A percentile compares a stretch with the other conserved stretches of the same genome.
These are phyloP conservation scores for Pseudois nayaur DNA, from an alignment of 2,113 vertebrate species.

Conservation along the genomic window DNA sequence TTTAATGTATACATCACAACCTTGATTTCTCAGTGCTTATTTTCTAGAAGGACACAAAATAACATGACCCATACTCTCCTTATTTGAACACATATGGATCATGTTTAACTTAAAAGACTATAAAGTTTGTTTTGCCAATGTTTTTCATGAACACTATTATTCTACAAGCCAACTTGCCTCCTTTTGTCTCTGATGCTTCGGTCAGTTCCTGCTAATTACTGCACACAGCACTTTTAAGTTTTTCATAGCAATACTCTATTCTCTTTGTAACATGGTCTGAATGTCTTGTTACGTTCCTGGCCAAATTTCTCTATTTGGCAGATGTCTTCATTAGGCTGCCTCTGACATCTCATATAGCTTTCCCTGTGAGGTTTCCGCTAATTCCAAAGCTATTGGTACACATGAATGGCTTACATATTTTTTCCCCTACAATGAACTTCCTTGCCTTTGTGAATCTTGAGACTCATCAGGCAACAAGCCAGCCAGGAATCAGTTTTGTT, in stretches of 20 bases:
- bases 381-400: not conserved
- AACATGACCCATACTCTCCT: not conserved
- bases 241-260: not conserved
- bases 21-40: not conserved
- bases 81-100: not conserved
- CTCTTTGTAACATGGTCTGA: not conserved
- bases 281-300: not conserved
- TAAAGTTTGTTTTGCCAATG: not conserved
- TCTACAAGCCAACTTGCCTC: not conserved
- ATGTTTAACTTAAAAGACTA: not conserved
- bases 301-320: not conserved
- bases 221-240: not conserved
- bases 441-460: constrained; percentile 19
- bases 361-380: not conserved
- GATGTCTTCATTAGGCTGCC: not conserved
- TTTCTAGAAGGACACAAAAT: not conserved
- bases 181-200: not conserved
- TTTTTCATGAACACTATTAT: not conserved
- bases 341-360: not conserved
- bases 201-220: not conserved
- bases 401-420: not conserved
- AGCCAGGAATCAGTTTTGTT: not conserved
- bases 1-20: not conserved
- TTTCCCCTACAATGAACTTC: not conserved
- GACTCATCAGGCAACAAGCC: not conserved